phyloP scores from a whole-genome alignment of 2,888 invertebrate genomes.

The Crocallis elinguaria region DNA sequence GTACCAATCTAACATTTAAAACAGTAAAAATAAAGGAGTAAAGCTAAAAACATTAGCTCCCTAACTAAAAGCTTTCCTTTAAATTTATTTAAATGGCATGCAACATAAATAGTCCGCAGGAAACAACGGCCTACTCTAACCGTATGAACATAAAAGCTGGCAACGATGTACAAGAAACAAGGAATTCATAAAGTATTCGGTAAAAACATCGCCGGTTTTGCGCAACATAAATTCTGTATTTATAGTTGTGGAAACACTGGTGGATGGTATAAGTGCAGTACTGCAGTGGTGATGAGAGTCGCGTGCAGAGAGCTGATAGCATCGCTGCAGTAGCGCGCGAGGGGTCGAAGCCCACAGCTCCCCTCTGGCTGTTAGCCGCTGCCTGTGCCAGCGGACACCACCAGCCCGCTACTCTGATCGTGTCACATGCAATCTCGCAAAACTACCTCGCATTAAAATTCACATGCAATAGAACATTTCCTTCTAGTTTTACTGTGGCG shows the following conservation, averaged over 20 bases:
- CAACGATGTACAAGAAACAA: slow-evolving; percentile 15
- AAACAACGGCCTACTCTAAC: slow-evolving; percentile 22
- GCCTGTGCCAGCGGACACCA: too few relatives aligned
- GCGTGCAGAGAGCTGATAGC: slow-evolving; percentile 52
- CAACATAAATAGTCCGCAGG: slow-evolving; percentile 18
- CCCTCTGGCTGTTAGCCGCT: neutral
- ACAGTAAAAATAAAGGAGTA: neutral
- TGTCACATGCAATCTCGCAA: slow-evolving; percentile 45
- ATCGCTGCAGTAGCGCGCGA: slow-evolving; percentile 44
- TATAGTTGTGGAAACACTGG: slow-evolving; percentile 36
- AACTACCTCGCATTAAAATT: slow-evolving; percentile 47
- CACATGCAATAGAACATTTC: slow-evolving; percentile 53
- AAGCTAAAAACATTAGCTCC: neutral
- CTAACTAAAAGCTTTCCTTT: slow-evolving; percentile 1
- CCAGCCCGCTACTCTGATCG: slow-evolving; percentile 28
- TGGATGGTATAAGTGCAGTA: slow-evolving; percentile 31
- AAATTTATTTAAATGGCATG: slow-evolving; percentile 22
- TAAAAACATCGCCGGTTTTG: slow-evolving; percentile 29
- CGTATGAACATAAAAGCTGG: slow-evolving; percentile 20
- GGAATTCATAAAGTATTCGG: slow-evolving; percentile 35
- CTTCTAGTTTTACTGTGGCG: slow-evolving; percentile 26
- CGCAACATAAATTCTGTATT: slow-evolving; percentile 38
- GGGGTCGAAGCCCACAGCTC: slow-evolving; percentile 34
- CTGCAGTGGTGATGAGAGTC: slow-evolving; percentile 40
- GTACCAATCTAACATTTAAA: too few relatives aligned